Base-by-base conservation (phyloP, 1,140 invertebrate genomes). In the Epicauta chinensis region DNA sequence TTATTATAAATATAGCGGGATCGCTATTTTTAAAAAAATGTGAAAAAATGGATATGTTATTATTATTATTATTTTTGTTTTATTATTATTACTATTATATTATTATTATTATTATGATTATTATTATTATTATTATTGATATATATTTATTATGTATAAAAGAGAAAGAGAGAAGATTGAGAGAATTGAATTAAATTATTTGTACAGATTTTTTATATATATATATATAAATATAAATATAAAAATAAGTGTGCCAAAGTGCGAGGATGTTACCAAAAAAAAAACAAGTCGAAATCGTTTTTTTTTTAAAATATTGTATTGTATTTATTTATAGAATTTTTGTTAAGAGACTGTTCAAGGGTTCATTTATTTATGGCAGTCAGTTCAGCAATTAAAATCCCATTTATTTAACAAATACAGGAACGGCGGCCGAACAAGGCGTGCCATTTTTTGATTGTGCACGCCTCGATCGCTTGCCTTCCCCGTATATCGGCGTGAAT, bases 1-100 rank as follows among this genome's bases (percentile, higher is more conserved):
- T 55, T 52, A 51, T 56, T 60, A 59, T 56, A 43, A 55, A 53
- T 60, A 64, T 64, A 64, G 63, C 64, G 64, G 59, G 60, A 60
- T 64, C 60, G 64, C 65, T 68, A 65, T 69, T 68, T 66, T 65
- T 60, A 64, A 59, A 46, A 61, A 68, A 67, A 65, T 64, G 66
- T 70, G 67, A 69, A 70, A 71, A 71, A 71, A 71, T 70, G 69
- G 68, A 71, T 71, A 70, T 66, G 61, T 61, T 65, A 64, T 62
- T 63, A 64, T 62, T 34, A 34, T n/a, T 34, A 12, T n/a, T 23
- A 23, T 5, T 23, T 5, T 23, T 23, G 7, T 23, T 23, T 23
- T 34, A 34, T n/a, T n/a, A 34, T n/a, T n/a, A 34, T n/a, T 34
- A 62, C 59, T 65, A 64, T 62, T 63, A 64, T 34, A 34, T 11